phyloP scores from a whole-genome alignment of 2,888 invertebrate species.

The Theretra japonica region DNA sequence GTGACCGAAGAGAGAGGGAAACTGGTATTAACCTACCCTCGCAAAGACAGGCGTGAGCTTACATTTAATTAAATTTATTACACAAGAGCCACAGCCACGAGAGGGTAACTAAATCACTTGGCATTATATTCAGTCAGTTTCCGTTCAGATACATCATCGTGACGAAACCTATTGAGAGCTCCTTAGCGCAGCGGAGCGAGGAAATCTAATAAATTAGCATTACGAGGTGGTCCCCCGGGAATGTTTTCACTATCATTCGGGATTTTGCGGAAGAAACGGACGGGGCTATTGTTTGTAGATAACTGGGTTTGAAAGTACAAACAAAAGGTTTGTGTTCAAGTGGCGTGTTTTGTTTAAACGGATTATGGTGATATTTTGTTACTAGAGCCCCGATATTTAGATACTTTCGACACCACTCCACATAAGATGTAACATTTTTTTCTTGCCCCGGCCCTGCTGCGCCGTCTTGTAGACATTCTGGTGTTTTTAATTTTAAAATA shows the following conservation, averaged over 20 bases:
- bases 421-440: too few species aligned
- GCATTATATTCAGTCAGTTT: not conserved
- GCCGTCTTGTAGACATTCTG: too few species aligned
- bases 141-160: not conserved
- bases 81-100: not conserved
- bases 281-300: not conserved
- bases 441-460: too few species aligned
- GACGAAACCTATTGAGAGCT: conserved; percentile 4
- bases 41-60: too few species aligned
- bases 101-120: not conserved
- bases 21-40: too few species aligned
- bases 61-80: not conserved
- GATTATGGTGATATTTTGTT: too few species aligned
- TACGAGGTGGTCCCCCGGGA: conserved; percentile 7
- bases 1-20: too few species aligned
- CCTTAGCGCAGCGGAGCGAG: not conserved
- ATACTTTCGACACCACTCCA: too few species aligned
- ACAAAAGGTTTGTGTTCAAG: not conserved
- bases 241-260: conserved; percentile 6
- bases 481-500: too few species aligned
- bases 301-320: not conserved
- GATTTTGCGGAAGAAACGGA: conserved; percentile 13
- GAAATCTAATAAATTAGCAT: conserved; percentile 23
- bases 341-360: too few species aligned
- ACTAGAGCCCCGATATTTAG: too few species aligned